A percentile compares a stretch with the other conserved stretches of the same genome.
phyloP scores from a whole-genome alignment of 2,888 invertebrate species.

The Calliphora vomitoria region DNA sequence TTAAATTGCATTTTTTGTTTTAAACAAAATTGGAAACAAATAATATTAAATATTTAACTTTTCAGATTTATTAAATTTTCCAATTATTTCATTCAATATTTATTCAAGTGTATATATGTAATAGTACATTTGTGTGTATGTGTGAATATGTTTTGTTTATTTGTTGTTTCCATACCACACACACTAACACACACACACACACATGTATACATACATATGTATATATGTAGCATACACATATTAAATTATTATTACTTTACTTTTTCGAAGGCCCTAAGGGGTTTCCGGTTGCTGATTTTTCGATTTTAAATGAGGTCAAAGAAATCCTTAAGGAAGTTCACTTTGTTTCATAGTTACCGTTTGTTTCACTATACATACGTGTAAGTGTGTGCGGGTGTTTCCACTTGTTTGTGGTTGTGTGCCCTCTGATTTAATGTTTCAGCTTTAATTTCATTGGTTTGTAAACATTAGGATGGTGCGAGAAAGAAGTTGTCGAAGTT shows the following conservation, averaged over 20 bases:
- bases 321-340: conserved; percentile 68
- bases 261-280: conserved; percentile 77
- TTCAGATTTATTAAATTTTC: too few species aligned
- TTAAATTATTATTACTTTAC: conserved; percentile 63
- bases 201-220: conserved; percentile 2
- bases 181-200: too few species aligned
- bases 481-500: too few species aligned
- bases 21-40: too few species aligned
- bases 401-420: conserved; percentile 17
- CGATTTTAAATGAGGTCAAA: conserved; percentile 81
- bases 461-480: neutral
- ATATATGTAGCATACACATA: conserved; percentile 7
- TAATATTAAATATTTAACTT: too few species aligned
- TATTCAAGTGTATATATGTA: too few species aligned
- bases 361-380: neutral
- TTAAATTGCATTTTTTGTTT: too few species aligned
- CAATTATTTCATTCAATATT: too few species aligned
- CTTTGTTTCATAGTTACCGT: conserved; percentile 35
- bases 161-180: too few species aligned
- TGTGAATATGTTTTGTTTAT: too few species aligned
- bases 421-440: conserved; percentile 8
- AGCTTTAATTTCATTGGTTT: conserved; percentile 24
- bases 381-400: neutral
- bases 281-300: conserved; percentile 81
- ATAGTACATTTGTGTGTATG: too few species aligned